Evolutionary conservation across 2,797 vertebrate genomes (phyloP).

Genomic region (Sylvilagus floridanus): DNA sequence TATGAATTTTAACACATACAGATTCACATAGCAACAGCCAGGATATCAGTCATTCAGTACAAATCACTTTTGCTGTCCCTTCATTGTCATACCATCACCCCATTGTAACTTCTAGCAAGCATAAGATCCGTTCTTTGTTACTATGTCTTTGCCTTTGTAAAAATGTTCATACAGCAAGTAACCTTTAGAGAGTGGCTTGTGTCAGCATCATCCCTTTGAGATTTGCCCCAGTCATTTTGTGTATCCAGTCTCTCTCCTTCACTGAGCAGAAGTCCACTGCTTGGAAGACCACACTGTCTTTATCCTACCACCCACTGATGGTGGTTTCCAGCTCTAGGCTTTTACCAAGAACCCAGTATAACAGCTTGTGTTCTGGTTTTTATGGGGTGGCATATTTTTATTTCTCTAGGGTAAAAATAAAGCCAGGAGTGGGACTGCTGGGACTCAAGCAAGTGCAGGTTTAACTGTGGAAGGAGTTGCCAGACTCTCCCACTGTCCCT

Average conservation of each 20-base stretch:
- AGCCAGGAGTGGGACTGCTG: neutral
- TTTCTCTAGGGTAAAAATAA: neutral
- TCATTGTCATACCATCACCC: neutral
- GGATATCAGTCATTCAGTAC: neutral
- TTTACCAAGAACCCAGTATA: neutral
- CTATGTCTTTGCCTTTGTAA: neutral
- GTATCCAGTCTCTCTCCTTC: neutral
- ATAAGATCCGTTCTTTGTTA: neutral
- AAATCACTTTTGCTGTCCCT: neutral
- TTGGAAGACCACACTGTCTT: neutral
- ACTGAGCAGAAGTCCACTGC: neutral
- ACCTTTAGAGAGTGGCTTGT: neutral
- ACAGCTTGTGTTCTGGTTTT: neutral
- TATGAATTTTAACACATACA: neutral
- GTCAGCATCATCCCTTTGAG: neutral
- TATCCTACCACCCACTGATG: neutral
- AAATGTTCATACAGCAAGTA: neutral
- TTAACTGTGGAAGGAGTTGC: neutral
- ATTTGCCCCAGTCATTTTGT: fast-evolving
- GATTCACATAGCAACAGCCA: neutral
- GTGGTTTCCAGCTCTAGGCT: neutral
- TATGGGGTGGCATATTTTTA: neutral
- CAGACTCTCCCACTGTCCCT: neutral
- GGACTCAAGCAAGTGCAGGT: neutral
- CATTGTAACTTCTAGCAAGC: neutral